Conservation (phyloP, 1,140 invertebrate species). For the Zaprionus ornatus region DNA sequence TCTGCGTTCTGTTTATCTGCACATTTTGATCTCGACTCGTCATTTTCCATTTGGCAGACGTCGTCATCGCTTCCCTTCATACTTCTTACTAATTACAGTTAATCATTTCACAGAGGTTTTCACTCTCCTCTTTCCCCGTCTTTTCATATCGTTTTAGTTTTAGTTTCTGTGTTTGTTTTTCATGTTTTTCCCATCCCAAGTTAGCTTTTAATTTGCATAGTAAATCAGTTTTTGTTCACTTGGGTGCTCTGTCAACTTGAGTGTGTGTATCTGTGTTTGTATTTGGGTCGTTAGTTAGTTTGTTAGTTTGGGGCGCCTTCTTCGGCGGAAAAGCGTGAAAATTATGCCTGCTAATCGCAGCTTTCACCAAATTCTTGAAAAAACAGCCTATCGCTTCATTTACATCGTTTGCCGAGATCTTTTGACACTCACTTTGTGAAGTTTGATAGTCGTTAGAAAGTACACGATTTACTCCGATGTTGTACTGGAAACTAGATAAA, state of each 20-base stretch:
- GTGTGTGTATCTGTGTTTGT: slow-evolving; percentile 12
- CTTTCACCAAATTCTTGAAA: slow-evolving; percentile 75
- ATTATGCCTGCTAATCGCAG: slow-evolving; percentile 74
- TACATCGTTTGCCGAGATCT: slow-evolving; percentile 69
- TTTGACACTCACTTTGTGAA: slow-evolving; percentile 69
- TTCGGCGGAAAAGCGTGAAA: slow-evolving; percentile 78
- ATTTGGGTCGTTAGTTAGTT: slow-evolving; percentile 19
- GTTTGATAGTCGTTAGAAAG: slow-evolving; percentile 77
- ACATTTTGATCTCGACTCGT: slow-evolving; percentile 69
- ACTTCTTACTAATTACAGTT: slow-evolving; percentile 74
- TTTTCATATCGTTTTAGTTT: slow-evolving; percentile 6
- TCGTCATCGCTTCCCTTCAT: slow-evolving; percentile 42
- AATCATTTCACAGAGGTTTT: slow-evolving; percentile 66
- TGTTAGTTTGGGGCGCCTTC: slow-evolving; percentile 7
- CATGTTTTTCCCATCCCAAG: slow-evolving; percentile 16
- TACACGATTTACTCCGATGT: slow-evolving; percentile 12
- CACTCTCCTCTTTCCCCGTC: neutral
- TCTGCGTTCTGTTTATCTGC: slow-evolving; percentile 49
- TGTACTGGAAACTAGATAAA: slow-evolving; percentile 1
- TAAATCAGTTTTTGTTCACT: slow-evolving; percentile 72
- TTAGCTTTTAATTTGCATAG: slow-evolving; percentile 76
- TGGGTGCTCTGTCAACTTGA: slow-evolving; percentile 3
- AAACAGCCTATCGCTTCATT: slow-evolving; percentile 68
- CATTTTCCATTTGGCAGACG: slow-evolving; percentile 45
- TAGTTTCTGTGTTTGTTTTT: slow-evolving; percentile 12